phyloP scores from a whole-genome alignment of 2,113 vertebrate species.

The Eupsittula cactorum region DNA sequence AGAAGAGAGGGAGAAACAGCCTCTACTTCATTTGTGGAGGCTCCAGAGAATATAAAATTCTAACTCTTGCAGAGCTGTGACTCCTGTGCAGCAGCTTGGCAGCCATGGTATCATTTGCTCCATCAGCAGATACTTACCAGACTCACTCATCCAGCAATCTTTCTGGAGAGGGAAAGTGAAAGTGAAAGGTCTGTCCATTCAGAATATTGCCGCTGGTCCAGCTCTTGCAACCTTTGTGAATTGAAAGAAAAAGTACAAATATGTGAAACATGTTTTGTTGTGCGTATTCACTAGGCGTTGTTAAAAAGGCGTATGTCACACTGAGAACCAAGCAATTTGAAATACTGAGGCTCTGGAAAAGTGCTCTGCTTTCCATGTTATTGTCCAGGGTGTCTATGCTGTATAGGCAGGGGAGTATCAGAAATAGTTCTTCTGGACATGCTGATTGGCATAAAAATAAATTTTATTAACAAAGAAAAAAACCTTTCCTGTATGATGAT shows the following conservation, averaged over 20 bases:
- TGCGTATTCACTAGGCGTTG: neutral
- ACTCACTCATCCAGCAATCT: neutral
- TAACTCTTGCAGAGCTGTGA: neutral
- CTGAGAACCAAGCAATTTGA: neutral
- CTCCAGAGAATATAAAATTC: neutral
- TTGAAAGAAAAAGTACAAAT: neutral
- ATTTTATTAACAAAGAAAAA: neutral
- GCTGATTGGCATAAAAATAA: neutral
- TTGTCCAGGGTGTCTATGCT: neutral
- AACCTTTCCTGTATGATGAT: neutral
- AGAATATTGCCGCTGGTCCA: neutral
- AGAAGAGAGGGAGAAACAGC: neutral
- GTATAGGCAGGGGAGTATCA: neutral
- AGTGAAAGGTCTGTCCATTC: neutral
- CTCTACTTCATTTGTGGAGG: neutral
- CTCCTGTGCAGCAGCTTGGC: neutral
- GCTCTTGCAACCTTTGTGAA: neutral
- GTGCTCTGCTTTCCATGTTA: neutral
- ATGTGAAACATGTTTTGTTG: neutral
- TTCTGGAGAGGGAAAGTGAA: neutral
- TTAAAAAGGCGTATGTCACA: neutral
- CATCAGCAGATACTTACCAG: neutral
- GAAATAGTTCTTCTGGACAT: neutral
- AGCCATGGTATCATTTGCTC: neutral
- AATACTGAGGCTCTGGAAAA: neutral